These are phyloP conservation scores for Nymphalis io DNA, from an alignment of 1,140 invertebrate species.

Conservation along the genomic window DNA sequence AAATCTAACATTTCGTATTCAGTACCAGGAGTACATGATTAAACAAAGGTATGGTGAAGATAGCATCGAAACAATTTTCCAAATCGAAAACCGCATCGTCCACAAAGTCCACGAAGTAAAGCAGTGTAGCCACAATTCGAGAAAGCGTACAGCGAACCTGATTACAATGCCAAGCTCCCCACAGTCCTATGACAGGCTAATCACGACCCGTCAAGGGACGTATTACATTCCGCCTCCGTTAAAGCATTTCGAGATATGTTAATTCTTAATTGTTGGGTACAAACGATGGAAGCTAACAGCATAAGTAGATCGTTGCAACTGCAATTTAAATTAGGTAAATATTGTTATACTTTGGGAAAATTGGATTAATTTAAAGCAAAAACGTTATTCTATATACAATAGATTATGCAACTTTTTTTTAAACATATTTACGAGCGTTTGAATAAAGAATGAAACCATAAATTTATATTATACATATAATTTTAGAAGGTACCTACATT, in stretches of 20 bases:
- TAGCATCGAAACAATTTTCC: constrained; percentile 17
- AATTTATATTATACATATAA: too few relatives aligned
- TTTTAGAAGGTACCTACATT: too few relatives aligned
- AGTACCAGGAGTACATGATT: not conserved
- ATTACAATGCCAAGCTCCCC: constrained; percentile 52
- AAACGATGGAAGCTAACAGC: constrained; percentile 10
- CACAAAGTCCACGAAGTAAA: constrained; percentile 18
- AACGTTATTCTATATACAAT: not conserved
- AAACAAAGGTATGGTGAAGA: constrained; percentile 1
- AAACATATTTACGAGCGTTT: too few relatives aligned
- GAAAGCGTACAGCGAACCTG: constrained; percentile 37
- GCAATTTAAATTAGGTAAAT: constrained; percentile 2
- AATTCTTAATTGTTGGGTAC: constrained; percentile 48
- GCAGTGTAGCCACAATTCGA: constrained; percentile 32
- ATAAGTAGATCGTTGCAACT: constrained; percentile 9
- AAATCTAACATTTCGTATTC: not conserved
- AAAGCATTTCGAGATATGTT: constrained; percentile 50
- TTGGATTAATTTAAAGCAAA: not conserved
- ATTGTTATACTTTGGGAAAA: not conserved
- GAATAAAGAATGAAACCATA: too few relatives aligned
- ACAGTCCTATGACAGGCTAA: constrained; percentile 56
- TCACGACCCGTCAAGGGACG: constrained; percentile 53
- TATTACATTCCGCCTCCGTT: constrained; percentile 50
- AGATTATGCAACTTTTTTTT: too few relatives aligned
- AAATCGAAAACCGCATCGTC: constrained; percentile 14